Evolutionary conservation across 2,797 vertebrate genomes (phyloP).

Genomic region (Lycodopsis pacificus): DNA sequence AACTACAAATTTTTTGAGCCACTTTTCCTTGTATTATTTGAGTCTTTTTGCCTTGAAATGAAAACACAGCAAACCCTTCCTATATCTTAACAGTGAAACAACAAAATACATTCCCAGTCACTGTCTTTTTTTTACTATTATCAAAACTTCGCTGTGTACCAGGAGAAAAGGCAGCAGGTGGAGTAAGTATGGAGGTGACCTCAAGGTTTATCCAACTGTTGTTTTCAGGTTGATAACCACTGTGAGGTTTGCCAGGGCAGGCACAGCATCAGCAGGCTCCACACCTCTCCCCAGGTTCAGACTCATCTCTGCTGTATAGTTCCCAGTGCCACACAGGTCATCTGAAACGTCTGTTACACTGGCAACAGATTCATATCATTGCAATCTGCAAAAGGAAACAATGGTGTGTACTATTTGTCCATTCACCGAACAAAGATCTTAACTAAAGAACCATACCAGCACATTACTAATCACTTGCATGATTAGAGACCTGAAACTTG

Average conservation of each 20-base stretch:
- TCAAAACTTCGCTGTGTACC: slow-evolving; percentile 59
- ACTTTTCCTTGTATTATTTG: not conserved
- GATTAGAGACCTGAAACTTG: not conserved
- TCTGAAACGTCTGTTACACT: slow-evolving; percentile 81
- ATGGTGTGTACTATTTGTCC: not conserved
- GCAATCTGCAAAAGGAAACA: not conserved
- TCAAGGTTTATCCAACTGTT: slow-evolving; percentile 77
- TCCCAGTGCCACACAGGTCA: slow-evolving; percentile 80
- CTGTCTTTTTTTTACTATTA: not conserved
- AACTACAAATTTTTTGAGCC: not conserved
- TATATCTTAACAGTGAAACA: not conserved
- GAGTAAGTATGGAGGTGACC: slow-evolving; percentile 74
- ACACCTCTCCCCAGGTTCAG: slow-evolving; percentile 69
- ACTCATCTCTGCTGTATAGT: slow-evolving; percentile 84
- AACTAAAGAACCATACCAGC: not conserved
- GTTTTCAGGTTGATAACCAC: slow-evolving; percentile 80
- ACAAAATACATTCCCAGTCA: not conserved
- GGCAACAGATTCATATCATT: slow-evolving; percentile 32
- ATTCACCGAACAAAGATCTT: not conserved
- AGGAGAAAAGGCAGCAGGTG: slow-evolving; percentile 81
- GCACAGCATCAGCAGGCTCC: slow-evolving; percentile 65
- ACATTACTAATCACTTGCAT: not conserved
- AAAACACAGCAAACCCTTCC: not conserved
- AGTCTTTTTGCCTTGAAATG: slow-evolving; percentile 4
- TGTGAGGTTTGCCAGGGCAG: slow-evolving; percentile 70